These are phyloP conservation scores for Delichon dasypus DNA, from an alignment of 2,797 vertebrate genomes.

Conservation along the genomic window DNA sequence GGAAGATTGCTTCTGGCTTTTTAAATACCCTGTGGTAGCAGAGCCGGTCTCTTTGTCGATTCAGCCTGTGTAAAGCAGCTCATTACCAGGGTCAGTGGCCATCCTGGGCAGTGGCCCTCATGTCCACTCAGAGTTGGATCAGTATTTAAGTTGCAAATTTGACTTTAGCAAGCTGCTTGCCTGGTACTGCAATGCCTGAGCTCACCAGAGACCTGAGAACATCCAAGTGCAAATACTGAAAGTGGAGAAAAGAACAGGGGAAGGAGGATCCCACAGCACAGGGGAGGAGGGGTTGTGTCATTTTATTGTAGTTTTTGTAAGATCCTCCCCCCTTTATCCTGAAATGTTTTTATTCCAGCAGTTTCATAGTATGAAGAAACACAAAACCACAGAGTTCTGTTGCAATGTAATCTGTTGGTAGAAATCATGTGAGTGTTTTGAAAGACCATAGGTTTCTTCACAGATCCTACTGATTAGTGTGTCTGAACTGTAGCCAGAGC, in stretches of 20 bases:
- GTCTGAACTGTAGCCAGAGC: background rate
- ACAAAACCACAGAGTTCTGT: background rate
- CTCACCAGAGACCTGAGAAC: background rate
- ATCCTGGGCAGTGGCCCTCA: background rate
- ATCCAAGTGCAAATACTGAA: background rate
- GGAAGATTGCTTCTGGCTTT: background rate
- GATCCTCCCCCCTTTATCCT: background rate
- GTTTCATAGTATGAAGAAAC: constrained; percentile 30
- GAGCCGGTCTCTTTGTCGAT: background rate
- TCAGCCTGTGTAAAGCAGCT: background rate
- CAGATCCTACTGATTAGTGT: background rate
- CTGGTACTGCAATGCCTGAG: background rate
- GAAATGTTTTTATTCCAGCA: background rate
- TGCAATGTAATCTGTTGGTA: constrained; percentile 26
- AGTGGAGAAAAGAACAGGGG: background rate
- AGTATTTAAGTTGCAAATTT: background rate
- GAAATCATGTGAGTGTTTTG: constrained; percentile 45
- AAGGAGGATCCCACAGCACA: background rate
- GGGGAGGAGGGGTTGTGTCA: fast-evolving
- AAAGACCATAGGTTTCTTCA: constrained; percentile 48
- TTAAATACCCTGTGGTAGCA: background rate
- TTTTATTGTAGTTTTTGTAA: background rate
- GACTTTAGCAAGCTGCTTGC: background rate
- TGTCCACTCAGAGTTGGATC: background rate
- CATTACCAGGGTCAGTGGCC: background rate